phyloP scores from a whole-genome alignment of 2,113 vertebrate genomes.

The Alosa alosa region DNA sequence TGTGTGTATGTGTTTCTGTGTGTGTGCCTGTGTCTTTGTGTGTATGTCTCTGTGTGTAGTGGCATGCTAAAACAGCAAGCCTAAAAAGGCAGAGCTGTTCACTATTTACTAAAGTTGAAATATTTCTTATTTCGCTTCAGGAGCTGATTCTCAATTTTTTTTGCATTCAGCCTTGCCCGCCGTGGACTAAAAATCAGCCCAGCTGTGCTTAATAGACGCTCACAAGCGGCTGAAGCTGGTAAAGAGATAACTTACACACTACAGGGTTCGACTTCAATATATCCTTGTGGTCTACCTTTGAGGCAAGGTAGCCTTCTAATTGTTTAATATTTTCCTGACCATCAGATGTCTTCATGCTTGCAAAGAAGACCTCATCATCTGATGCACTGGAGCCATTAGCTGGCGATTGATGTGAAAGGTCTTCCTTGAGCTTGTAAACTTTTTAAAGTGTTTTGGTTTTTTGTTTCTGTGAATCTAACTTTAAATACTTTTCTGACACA shows the following conservation, averaged over 20 bases:
- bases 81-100: too few relatives aligned
- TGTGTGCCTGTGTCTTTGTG: too few relatives aligned
- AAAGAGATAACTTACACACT: too few relatives aligned
- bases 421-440: neutral
- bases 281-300: too few relatives aligned
- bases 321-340: neutral
- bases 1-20: too few relatives aligned
- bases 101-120: too few relatives aligned
- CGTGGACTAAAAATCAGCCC: conserved; percentile 24
- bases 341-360: conserved; percentile 29
- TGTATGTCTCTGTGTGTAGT: too few relatives aligned
- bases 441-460: conserved; percentile 7
- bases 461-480: too few relatives aligned
- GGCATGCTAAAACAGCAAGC: too few relatives aligned
- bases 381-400: conserved; percentile 10
- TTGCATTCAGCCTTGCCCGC: conserved; percentile 21
- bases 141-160: conserved; percentile 22
- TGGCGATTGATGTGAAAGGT: too few relatives aligned
- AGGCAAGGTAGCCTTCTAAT: neutral
- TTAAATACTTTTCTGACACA: neutral
- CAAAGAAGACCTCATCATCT: conserved; percentile 36
- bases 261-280: too few relatives aligned
- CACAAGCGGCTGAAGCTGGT: too few relatives aligned
- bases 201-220: conserved; percentile 29
- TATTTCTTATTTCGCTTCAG: neutral